Conservation (phyloP, 2,113 vertebrate genomes). For the Eulemur macaco region DNA sequence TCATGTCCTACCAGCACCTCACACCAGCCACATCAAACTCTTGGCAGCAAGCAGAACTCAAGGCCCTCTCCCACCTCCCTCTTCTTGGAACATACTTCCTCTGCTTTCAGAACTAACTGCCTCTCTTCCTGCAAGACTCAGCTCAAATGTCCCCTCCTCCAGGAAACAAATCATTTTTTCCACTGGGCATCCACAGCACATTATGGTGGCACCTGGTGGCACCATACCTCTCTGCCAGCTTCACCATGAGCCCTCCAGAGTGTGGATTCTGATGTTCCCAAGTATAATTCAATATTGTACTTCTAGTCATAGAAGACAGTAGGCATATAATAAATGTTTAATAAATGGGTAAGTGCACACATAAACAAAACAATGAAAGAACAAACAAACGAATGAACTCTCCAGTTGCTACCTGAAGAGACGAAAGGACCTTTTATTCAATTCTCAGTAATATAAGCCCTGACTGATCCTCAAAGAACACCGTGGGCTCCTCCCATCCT, state of each 20-base stretch:
- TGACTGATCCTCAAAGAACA: not conserved
- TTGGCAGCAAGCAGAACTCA: slow-evolving; percentile 4
- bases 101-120: not conserved
- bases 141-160: not conserved
- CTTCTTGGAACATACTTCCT: not conserved
- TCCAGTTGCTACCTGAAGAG: not conserved
- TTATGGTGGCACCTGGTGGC: not conserved
- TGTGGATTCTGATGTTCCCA: not conserved
- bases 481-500: not conserved
- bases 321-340: not conserved
- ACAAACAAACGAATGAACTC: not conserved
- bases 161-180: not conserved
- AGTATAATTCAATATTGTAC: not conserved
- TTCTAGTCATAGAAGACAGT: not conserved
- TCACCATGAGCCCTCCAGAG: not conserved
- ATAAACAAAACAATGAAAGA: slow-evolving; percentile 17
- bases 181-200: not conserved
- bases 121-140: not conserved
- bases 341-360: not conserved
- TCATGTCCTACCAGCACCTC: not conserved
- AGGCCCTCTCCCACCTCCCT: not conserved
- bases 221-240: not conserved
- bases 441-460: not conserved
- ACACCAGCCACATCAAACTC: not conserved
- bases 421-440: not conserved